A percentile compares a stretch with the other conserved stretches of the same genome.
phyloP scores from a whole-genome alignment of 2,113 vertebrate species.

The Gallinago paraguaiae region DNA sequence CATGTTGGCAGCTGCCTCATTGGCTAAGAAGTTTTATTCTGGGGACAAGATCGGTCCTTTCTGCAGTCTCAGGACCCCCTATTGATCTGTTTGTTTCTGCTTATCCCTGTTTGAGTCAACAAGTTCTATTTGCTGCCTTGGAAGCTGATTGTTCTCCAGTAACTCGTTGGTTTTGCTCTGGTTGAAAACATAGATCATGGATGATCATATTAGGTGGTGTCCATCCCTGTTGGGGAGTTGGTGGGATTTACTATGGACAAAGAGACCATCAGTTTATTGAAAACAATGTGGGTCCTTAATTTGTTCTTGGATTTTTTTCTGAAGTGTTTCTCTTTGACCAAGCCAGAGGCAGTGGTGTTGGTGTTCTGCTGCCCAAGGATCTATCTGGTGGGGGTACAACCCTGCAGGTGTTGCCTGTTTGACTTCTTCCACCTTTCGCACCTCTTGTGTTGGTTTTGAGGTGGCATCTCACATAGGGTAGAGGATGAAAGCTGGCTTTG shows the following conservation, averaged over 20 bases:
- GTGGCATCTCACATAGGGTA: not conserved
- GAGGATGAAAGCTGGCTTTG: not conserved
- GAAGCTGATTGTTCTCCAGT: not conserved
- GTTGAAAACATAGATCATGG: not conserved
- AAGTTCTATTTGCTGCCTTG: not conserved
- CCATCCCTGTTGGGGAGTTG: not conserved
- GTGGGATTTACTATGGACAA: not conserved
- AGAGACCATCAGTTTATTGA: not conserved
- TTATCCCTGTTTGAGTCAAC: not conserved
- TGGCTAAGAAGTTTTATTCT: rapidly evolving
- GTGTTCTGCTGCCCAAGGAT: not conserved
- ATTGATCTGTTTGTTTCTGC: not conserved
- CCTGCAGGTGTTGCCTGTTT: not conserved
- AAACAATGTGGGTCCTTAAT: not conserved
- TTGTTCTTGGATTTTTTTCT: not conserved
- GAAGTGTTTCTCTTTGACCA: not conserved
- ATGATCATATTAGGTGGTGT: not conserved
- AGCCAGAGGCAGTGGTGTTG: not conserved
- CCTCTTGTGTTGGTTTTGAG: not conserved
- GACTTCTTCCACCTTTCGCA: not conserved
- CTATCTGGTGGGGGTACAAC: rapidly evolving
- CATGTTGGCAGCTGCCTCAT: not conserved
- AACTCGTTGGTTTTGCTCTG: not conserved
- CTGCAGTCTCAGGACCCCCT: not conserved
- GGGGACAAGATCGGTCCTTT: not conserved